phyloP scores from a whole-genome alignment of 2,113 vertebrate species.

The Nibea albiflora region DNA sequence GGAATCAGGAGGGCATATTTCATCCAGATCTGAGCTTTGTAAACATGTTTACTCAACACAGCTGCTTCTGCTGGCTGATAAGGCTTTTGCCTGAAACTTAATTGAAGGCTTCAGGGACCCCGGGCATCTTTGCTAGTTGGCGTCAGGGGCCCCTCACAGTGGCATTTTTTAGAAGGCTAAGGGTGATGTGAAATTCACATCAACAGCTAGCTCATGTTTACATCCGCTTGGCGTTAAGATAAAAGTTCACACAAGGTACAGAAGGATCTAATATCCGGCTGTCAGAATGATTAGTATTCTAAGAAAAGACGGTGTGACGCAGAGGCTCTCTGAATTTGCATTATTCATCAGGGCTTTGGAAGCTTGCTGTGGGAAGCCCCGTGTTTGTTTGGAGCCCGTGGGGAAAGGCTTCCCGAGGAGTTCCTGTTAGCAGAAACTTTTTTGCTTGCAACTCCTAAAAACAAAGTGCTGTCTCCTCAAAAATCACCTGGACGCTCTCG shows the following conservation, averaged over 20 bases:
- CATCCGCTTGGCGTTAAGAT: conserved; percentile 29
- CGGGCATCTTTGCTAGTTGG: conserved; percentile 5
- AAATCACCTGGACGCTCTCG: conserved; percentile 10
- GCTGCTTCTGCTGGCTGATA: conserved; percentile 53
- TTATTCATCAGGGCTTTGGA: conserved; percentile 58
- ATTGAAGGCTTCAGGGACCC: conserved; percentile 26
- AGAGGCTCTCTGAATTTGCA: conserved; percentile 52
- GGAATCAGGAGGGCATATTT: conserved; percentile 39
- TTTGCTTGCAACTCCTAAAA: conserved; percentile 57
- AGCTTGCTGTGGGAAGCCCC: conserved; percentile 50
- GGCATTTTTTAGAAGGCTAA: conserved; percentile 8
- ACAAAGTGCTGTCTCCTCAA: conserved; percentile 55
- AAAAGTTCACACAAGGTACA: conserved; percentile 36
- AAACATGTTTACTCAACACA: conserved; percentile 56
- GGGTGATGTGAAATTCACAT: conserved; percentile 19
- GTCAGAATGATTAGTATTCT: conserved; percentile 64
- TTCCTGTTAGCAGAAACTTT: conserved; percentile 52
- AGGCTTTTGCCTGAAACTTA: conserved; percentile 37
- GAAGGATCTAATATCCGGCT: conserved; percentile 4
- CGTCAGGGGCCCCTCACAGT: conserved; percentile 3
- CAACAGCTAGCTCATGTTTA: conserved; percentile 29
- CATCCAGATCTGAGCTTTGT: conserved; percentile 48
- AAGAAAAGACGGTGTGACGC: conserved; percentile 54
- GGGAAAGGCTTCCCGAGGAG: conserved; percentile 41
- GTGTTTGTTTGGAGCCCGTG: conserved; percentile 38